Evolutionary conservation across 1,140 invertebrate species (phyloP), one percentile per base, ranked within the genome.

Genomic region (Brachionus plicatilis): DNA sequence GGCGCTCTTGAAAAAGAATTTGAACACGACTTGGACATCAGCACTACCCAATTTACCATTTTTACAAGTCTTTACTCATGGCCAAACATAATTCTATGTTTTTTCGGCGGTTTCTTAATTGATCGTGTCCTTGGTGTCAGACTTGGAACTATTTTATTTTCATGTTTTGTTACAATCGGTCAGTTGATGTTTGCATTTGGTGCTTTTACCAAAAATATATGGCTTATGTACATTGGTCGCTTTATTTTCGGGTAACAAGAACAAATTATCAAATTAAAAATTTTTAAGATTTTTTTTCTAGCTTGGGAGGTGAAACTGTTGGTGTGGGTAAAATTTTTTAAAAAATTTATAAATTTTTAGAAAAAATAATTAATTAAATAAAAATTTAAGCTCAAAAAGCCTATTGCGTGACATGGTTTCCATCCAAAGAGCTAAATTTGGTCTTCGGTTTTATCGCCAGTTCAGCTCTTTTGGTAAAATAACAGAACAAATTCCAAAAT

Each of bases 121-220:
- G 83, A 84, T 76, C 47, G 66, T 27, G 45, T 72, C 20, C 96
- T 99, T 91, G 97, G 97, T 47, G 94, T 98, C 85, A 92, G 95
- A 85, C 89, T 95, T 17, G 97, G 96, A 83, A 95, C 96, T 12
- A 93, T 96, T 78, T 93, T 98, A 86, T 99, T 97, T 88, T 94
- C 95, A 90, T 87, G 90, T 11, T 90, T 95, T 85, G 92, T 97
- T 27, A 91, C 96, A 72, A 89, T 94, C 86, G 96, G 96, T 8
- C 96, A 92, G 87, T 88, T 91, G 12, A 20, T 96, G 50, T 97
- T 98, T 92, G 95, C 96, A 41, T 86, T 92, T 82, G 96, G 96
- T 56, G 94, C 93, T 12, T 92, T 94, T 72, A 87, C 93, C 8
- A 92, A 96, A 89, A 88, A 90, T 17, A 47, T 94, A 88, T 95